phyloP scores from a whole-genome alignment of 2,113 vertebrate genomes.

The Eudyptes chrysolophus region DNA sequence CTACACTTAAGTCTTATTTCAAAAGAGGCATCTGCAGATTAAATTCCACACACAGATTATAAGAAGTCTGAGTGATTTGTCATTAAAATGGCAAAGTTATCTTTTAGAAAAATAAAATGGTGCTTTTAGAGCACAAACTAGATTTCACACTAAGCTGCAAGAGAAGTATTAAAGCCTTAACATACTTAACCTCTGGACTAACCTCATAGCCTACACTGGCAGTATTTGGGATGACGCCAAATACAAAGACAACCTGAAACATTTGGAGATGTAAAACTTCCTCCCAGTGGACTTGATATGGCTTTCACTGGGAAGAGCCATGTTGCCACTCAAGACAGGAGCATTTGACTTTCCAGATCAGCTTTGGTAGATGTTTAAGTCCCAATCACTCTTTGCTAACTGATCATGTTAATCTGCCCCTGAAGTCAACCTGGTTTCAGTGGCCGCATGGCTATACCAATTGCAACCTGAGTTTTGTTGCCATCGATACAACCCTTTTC shows the following conservation, averaged over 20 bases:
- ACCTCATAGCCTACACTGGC: neutral
- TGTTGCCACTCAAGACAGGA: neutral
- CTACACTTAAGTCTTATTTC: neutral
- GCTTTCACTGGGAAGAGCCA: neutral
- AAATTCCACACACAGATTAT: neutral
- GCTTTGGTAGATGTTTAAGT: neutral
- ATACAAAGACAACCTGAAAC: neutral
- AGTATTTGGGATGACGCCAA: neutral
- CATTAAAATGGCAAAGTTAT: neutral
- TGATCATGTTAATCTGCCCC: neutral
- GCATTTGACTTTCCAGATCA: neutral
- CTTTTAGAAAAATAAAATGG: neutral
- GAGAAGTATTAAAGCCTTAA: neutral
- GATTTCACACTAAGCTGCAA: neutral
- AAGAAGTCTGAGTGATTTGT: neutral
- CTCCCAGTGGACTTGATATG: neutral
- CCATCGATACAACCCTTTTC: neutral
- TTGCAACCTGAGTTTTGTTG: neutral
- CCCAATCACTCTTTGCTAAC: neutral
- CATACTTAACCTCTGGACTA: neutral
- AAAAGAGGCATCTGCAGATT: neutral
- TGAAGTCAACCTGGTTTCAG: neutral
- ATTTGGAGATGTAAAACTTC: neutral
- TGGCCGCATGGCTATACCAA: accelerated
- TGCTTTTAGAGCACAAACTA: neutral